Conservation (phyloP, 37 sponge, comb jelly and placozoan species). For the Halichondria panicea region DNA sequence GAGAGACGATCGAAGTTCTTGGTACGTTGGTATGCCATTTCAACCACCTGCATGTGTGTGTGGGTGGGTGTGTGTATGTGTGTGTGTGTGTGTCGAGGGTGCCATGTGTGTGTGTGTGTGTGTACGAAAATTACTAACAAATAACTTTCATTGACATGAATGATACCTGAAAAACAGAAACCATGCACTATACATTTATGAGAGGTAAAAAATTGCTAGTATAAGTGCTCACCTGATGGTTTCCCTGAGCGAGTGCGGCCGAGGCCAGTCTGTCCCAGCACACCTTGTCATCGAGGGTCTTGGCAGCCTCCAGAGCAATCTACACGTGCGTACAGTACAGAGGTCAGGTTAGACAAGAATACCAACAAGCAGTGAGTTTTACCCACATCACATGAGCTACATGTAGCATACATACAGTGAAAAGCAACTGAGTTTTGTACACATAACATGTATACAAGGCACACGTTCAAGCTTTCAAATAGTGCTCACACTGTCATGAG, state of each 20-base stretch:
- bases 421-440: neutral
- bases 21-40: constrained; percentile 97
- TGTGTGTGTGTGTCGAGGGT: too few relatives aligned
- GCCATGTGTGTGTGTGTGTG: too few relatives aligned
- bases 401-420: neutral
- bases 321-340: constrained; percentile 5
- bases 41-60: constrained; percentile 94
- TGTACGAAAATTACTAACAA: too few relatives aligned
- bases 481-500: too few relatives aligned
- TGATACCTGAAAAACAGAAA: too few relatives aligned
- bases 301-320: constrained; percentile 94
- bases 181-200: too few relatives aligned
- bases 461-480: too few relatives aligned
- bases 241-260: constrained; percentile 93
- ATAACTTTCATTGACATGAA: too few relatives aligned
- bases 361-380: too few relatives aligned
- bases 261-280: constrained; percentile 90
- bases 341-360: neutral
- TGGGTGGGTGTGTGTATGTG: too few relatives aligned
- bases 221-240: constrained; percentile 81
- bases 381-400: neutral
- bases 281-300: constrained; percentile 86
- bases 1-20: constrained; percentile 96
- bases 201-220: too few relatives aligned
- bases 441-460: too few relatives aligned